Conservation (phyloP, 2,888 invertebrate genomes). For the Eristalis pertinax region DNA sequence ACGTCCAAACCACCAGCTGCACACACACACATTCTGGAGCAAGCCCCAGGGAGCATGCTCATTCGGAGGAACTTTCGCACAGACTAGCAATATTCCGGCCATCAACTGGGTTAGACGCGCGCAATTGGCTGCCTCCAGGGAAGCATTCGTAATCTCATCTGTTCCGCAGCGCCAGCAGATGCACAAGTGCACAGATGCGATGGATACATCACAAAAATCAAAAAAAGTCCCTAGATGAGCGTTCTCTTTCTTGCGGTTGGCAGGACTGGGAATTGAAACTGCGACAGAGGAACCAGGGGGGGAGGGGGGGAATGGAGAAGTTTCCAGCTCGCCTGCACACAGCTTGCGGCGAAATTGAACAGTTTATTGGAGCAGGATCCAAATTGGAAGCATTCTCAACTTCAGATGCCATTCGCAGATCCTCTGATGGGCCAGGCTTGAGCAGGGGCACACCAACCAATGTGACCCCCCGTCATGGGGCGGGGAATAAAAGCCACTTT, state of each 20-base stretch:
- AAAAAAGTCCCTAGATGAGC: not conserved
- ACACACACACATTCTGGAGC: too few relatives aligned
- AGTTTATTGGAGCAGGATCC: too few relatives aligned
- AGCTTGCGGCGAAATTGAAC: not conserved
- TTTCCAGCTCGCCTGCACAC: too few relatives aligned
- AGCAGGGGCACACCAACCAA: not conserved
- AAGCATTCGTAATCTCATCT: not conserved
- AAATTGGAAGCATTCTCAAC: not conserved
- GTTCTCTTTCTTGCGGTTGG: not conserved
- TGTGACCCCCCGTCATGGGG: not conserved
- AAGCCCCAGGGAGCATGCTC: too few relatives aligned
- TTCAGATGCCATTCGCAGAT: not conserved
- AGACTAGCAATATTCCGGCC: too few relatives aligned
- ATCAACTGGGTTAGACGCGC: not conserved
- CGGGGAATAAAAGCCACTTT: conserved; percentile 27
- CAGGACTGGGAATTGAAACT: not conserved
- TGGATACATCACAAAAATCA: not conserved
- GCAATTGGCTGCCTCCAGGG: not conserved
- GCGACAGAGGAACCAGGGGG: not conserved
- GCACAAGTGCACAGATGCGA: not conserved
- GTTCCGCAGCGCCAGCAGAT: not conserved
- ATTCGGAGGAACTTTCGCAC: too few relatives aligned
- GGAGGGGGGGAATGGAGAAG: too few relatives aligned
- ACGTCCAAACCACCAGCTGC: not conserved
- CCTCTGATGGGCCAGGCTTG: not conserved